These are phyloP conservation scores for Oryzias woworae DNA, from an alignment of 2,113 vertebrate species.

Conservation along the genomic window DNA sequence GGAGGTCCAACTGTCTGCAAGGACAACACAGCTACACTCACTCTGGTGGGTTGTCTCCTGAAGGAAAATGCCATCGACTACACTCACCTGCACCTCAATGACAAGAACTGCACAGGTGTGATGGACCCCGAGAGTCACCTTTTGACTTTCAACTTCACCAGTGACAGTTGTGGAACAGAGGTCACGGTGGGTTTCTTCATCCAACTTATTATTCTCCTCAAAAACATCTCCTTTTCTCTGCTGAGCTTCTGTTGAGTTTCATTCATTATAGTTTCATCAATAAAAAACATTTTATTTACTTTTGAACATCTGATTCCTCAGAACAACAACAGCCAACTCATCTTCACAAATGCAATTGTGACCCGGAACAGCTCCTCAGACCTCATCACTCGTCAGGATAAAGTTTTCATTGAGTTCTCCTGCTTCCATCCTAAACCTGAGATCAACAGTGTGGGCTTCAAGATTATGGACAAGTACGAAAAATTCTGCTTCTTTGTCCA, in stretches of 20 bases:
- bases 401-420: slow-evolving; percentile 29
- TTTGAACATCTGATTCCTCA: background rate
- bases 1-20: no score
- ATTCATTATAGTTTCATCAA: no score
- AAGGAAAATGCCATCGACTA: no score
- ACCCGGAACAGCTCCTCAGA: background rate
- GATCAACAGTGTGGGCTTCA: slow-evolving; percentile 4
- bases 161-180: background rate
- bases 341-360: slow-evolving; percentile 33
- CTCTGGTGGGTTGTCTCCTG: no score
- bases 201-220: background rate
- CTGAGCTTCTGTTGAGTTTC: background rate
- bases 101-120: no score
- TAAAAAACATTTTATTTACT: background rate
- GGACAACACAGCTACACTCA: no score
- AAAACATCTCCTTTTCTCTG: background rate
- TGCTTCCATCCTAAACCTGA: slow-evolving; percentile 19
- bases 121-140: background rate
- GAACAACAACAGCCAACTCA: slow-evolving; percentile 12
- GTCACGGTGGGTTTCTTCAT: background rate
- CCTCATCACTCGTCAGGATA: slow-evolving; percentile 10
- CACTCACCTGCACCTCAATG: no score
- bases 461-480: slow-evolving; percentile 22
- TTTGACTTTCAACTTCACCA: background rate
- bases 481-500: background rate